phyloP scores from a whole-genome alignment of 1,140 invertebrate species.

The Heliconius eleuchia region DNA sequence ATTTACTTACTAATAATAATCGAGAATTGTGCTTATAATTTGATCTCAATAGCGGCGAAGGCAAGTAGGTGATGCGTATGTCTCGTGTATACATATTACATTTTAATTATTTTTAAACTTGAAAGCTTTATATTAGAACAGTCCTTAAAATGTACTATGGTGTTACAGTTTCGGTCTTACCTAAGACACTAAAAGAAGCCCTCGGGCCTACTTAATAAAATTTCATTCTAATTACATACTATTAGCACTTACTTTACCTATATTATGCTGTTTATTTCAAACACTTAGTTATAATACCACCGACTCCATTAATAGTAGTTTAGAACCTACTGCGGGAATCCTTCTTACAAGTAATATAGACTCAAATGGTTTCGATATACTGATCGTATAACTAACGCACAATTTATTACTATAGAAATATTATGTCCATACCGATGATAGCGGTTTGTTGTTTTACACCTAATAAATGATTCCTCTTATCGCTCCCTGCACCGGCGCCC shows the following conservation, averaged over 20 bases:
- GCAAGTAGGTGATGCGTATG: constrained; percentile 66
- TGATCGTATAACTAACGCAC: constrained; percentile 5
- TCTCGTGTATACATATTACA: constrained; percentile 7
- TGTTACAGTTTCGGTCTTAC: constrained; percentile 67
- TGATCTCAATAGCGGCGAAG: constrained; percentile 61
- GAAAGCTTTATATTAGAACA: constrained; percentile 48
- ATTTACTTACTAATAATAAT: constrained; percentile 53
- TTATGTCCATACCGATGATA: constrained; percentile 47
- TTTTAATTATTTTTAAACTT: constrained; percentile 45
- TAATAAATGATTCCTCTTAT: constrained; percentile 49
- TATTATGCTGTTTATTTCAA: constrained; percentile 73
- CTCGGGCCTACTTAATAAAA: constrained; percentile 49
- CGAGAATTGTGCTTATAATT: constrained; percentile 70
- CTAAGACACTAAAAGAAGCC: constrained; percentile 48
- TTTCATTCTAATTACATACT: constrained; percentile 60
- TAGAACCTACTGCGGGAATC: constrained; percentile 60
- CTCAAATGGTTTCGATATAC: constrained; percentile 13
- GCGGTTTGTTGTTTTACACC: constrained; percentile 37
- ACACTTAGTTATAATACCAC: constrained; percentile 57
- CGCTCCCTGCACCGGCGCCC: constrained; percentile 21
- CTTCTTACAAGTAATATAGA: constrained; percentile 44
- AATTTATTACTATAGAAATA: constrained; percentile 43
- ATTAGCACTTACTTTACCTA: constrained; percentile 69
- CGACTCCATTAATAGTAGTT: constrained; percentile 64
- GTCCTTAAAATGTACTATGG: constrained; percentile 58